phyloP scores from a whole-genome alignment of 1,140 invertebrate species.

The Caenorhabditis brenneri region DNA sequence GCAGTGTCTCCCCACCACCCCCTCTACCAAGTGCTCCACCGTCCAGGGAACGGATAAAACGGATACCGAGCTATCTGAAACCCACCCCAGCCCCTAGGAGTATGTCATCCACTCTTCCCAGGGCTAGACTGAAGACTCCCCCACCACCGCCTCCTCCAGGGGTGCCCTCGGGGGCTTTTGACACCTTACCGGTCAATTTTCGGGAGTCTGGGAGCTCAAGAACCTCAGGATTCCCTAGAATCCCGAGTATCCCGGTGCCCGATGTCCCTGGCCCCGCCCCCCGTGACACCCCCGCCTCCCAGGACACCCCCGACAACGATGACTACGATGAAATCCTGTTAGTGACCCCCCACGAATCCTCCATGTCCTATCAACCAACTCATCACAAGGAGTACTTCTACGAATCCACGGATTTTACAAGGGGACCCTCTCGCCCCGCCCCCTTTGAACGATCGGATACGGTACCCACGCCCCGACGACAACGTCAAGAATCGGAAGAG shows the following conservation, averaged over 20 bases:
- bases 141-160: background rate
- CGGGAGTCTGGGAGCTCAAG: background rate
- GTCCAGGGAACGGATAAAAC: background rate
- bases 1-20: background rate
- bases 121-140: background rate
- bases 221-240: background rate
- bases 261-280: background rate
- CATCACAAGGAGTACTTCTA: background rate
- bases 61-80: background rate
- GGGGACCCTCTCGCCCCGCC: too few relatives aligned
- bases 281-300: background rate
- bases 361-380: background rate
- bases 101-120: background rate
- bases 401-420: background rate
- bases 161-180: background rate
- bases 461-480: background rate
- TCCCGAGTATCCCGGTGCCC: slow-evolving; percentile 1
- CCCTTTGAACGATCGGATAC: background rate
- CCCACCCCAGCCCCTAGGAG: background rate
- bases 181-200: background rate
- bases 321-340: slow-evolving; percentile 9
- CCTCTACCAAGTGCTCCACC: background rate
- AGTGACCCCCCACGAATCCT: background rate
- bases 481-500: background rate
- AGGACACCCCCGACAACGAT: background rate